Evolutionary conservation across 2,888 invertebrate species (phyloP), one percentile per base, ranked within the genome.

Genomic region (Torymus aiolomorphi): DNA sequence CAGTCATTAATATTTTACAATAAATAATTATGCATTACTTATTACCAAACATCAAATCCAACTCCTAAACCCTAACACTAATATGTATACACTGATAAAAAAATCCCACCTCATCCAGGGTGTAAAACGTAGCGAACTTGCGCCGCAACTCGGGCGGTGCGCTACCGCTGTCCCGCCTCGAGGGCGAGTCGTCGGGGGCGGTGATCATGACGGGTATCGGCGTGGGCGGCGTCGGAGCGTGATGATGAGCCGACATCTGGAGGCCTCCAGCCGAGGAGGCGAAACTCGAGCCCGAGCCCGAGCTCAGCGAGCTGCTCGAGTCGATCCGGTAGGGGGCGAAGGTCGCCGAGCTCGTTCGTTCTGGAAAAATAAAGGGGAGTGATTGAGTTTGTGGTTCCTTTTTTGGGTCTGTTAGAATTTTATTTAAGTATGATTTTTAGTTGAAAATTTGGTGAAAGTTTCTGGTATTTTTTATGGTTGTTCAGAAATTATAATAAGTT

Each of bases 231-330:
- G 93, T 93, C 85, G 93, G 93, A 54, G 93, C 93, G 85, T 93
- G 93, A 5, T 31, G 31, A 3, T 31, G 31, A 80, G 93, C 92
- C 84, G 87, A 85, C 88, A 89, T 86, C 80, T 88, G 86, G 70
- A 89, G 80, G 54, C 89, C 88, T 57, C 88, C 88, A 42, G 85
- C 85, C 51, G 89, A 89, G 18, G 89, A 88, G 61, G 86, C 88
- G 81, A 87, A 83, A 83, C 89, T 88, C 75, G 89, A 87, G 71
- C 87, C 87, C 0, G 93, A 94, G 86, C 93, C 92, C 74, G 93
- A 93, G 84, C 94, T 94, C 70, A 94, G 92, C 63, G 94, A 94
- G 84, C 93, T 94, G 73, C 94, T 88, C 4, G 94, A 94, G 84
- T 93, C 94, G 84, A 94, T 93, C 20, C 91, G 87, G 81, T 91